Conservation (phyloP, 1,140 invertebrate species). For the Melipona quadrifasciata region DNA sequence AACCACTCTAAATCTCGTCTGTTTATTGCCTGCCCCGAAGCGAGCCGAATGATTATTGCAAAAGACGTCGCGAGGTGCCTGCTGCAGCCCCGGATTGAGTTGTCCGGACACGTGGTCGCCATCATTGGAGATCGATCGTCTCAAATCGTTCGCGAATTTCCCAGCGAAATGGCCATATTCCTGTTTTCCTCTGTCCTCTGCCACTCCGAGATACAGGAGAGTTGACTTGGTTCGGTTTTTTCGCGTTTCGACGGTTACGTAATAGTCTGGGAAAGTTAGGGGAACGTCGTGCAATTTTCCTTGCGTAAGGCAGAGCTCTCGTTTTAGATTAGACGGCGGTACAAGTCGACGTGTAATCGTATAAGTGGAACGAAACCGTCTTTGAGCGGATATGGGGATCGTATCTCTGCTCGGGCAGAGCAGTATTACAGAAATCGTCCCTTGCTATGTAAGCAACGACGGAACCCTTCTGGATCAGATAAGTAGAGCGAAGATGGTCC, state of each 20-base stretch:
- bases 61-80: conserved; percentile 62
- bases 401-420: not conserved
- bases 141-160: conserved; percentile 11
- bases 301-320: not conserved
- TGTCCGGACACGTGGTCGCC: conserved; percentile 3
- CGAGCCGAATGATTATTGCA: conserved; percentile 73
- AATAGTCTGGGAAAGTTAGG: not conserved
- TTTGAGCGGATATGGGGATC: not conserved
- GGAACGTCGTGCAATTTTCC: not conserved
- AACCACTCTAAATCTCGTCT: conserved; percentile 74
- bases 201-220: not conserved
- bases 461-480: not conserved
- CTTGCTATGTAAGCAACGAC: conserved; percentile 11
- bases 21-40: conserved; percentile 74
- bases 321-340: not conserved
- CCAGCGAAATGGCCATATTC: not conserved
- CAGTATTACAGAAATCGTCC: conserved; percentile 9
- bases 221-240: not conserved
- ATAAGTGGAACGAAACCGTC: not conserved
- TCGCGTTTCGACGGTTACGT: not conserved
- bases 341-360: not conserved
- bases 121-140: not conserved
- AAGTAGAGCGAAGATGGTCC: not conserved
- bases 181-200: not conserved
- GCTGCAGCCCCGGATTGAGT: not conserved